A percentile compares a stretch with the other conserved stretches of the same genome.
Evolutionary conservation across 2,113 vertebrate genomes (phyloP).

Genomic region (Tympanuchus pallidicinctus): DNA sequence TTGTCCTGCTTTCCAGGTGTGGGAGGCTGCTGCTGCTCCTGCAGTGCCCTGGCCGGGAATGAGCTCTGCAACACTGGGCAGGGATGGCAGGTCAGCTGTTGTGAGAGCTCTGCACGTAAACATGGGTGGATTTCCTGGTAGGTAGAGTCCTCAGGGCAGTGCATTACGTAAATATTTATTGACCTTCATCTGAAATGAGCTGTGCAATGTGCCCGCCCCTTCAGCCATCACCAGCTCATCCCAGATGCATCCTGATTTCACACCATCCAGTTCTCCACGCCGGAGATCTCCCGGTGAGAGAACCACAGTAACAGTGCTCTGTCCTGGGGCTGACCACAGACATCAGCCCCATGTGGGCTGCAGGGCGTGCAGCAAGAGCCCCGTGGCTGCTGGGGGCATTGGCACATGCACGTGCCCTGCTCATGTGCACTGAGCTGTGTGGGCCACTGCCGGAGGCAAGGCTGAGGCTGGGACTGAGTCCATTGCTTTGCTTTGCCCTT

Average conservation of each 20-base stretch:
- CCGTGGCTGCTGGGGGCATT: background rate
- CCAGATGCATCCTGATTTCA: background rate
- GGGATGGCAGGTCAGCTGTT: background rate
- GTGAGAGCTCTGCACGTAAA: background rate
- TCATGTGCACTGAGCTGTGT: background rate
- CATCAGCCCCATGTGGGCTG: no score
- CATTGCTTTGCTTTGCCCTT: background rate
- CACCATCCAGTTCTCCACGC: background rate
- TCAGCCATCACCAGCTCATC: background rate
- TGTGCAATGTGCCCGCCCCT: background rate
- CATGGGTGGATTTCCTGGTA: background rate
- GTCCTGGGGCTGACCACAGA: background rate
- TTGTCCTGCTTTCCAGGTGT: background rate
- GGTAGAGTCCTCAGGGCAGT: background rate
- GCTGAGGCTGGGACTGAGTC: background rate
- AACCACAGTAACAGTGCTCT: background rate
- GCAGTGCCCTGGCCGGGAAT: background rate
- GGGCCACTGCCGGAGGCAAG: no score
- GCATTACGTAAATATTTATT: background rate
- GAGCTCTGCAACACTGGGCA: background rate
- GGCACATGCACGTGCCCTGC: fast-evolving
- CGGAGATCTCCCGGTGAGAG: background rate
- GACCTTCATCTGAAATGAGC: background rate
- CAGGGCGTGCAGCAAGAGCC: background rate
- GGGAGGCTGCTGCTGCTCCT: background rate